A percentile compares a stretch with the other conserved stretches of the same genome.
Conservation (phyloP, 37 sponge, comb jelly and placozoan species). For the Mnemiopsis leidyi region DNA sequence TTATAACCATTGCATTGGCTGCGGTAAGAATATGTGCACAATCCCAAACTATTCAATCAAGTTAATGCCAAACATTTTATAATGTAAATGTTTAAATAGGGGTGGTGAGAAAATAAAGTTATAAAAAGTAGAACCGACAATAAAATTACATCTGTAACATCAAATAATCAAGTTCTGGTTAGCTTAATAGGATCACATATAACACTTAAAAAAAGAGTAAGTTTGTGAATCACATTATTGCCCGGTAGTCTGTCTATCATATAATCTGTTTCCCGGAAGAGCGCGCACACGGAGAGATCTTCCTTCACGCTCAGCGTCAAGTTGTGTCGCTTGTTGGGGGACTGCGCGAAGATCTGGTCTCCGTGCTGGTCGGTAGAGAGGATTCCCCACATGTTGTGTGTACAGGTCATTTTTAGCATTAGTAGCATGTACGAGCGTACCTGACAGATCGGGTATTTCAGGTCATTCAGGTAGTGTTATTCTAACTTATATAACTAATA, state of each 20-base stretch:
- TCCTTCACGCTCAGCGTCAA: neutral
- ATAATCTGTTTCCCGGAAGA: conserved; percentile 30
- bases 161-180: neutral
- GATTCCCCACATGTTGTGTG: conserved; percentile 44
- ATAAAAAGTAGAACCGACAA: no score
- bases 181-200: conserved; percentile 13
- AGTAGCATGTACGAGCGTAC: neutral
- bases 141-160: no score
- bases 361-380: conserved; percentile 37
- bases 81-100: neutral
- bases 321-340: conserved; percentile 41
- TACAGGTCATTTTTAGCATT: conserved; percentile 12
- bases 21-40: no score
- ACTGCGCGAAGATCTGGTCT: conserved; percentile 36
- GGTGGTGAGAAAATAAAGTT: neutral
- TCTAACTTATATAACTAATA: no score
- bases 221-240: neutral
- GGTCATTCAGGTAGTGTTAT: no score
- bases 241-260: neutral
- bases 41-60: no score
- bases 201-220: conserved; percentile 9
- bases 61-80: neutral
- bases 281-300: neutral
- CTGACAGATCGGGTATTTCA: no score
- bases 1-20: no score